Conservation (phyloP, 2,113 vertebrate species). For the Synodontis membranacea region DNA sequence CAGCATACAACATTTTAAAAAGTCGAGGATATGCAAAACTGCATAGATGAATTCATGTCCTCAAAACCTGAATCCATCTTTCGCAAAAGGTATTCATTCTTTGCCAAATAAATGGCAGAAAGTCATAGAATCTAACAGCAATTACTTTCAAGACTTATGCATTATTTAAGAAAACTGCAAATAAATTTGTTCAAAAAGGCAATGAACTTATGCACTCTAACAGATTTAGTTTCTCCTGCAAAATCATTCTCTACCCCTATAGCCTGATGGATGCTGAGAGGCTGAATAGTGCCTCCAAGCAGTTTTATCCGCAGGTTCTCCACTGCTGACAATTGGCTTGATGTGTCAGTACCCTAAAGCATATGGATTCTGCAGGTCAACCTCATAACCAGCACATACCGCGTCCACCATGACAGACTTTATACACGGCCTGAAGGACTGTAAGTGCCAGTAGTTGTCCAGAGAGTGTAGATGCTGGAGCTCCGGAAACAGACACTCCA, state of each 20-base stretch:
- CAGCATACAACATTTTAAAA: too few species aligned
- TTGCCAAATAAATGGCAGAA: too few species aligned
- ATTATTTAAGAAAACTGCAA: too few species aligned
- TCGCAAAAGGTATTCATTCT: too few species aligned
- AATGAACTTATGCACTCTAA: too few species aligned
- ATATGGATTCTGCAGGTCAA: neutral
- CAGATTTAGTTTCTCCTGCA: neutral
- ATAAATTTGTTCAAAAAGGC: too few species aligned
- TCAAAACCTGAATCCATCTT: too few species aligned
- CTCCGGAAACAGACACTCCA: slow-evolving; percentile 82
- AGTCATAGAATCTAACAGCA: too few species aligned
- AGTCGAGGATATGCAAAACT: too few species aligned
- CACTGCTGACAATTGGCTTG: neutral
- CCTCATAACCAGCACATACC: slow-evolving; percentile 77
- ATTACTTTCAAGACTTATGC: too few species aligned
- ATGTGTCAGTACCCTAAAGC: slow-evolving; percentile 6
- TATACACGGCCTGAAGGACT: slow-evolving; percentile 82
- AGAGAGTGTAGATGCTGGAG: slow-evolving; percentile 85
- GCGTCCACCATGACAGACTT: slow-evolving; percentile 84
- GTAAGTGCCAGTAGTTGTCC: slow-evolving; percentile 86
- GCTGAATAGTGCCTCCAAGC: neutral
- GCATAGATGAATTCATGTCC: too few species aligned
- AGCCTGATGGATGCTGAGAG: neutral
- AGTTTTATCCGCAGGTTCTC: neutral
- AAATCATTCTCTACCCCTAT: neutral